Evolutionary conservation across 2,797 vertebrate genomes (phyloP), one percentile per base, ranked within the genome.

Genomic region (Megalops cyprinoides): DNA sequence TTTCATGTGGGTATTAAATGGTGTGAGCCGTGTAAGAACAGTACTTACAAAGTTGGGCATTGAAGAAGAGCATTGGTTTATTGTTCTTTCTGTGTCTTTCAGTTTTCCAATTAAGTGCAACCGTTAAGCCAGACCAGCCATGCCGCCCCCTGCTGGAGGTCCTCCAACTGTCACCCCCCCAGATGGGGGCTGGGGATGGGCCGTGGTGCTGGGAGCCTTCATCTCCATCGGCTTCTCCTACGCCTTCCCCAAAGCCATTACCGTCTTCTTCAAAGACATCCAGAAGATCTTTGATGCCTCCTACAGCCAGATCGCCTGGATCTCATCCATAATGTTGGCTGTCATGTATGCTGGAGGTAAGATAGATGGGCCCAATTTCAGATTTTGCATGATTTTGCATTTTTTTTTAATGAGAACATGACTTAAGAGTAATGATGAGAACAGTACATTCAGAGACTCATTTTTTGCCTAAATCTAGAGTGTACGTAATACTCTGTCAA

Each of bases 171-270:
- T 92, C 55, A 84, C 95, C 55, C 97, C 98, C 76, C 98, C 98
- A 2, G 98, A 99, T 46, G 98, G 98, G 84, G 98, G 95, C 1
- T 99, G 98, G 98, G 98, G 98, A 15, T 99, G 97, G 97, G 93
- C 96, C 6, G 97, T 99, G 76, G 97, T 98, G 55, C 82, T 94
- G 0, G 97, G 90, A 8, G 91, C 96, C 20, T 99, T 99, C 90
- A 97, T 99, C 89, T 98, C 96, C 90, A 99, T 99, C n/a, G 97
- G 98, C 80, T 99, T 99, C 93, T 99, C 97, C 0, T 99, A 99
- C 71, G 97, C 97, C 15, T 98, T 99, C 86, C 97, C 98, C 55
- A 99, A 99, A 91, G 97, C 97, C 85, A 96, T 97, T 88, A 98
- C 97, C 0, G 97, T 99, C 74, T 99, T 96, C 94, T 99, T 98